Evolutionary conservation across 2,888 invertebrate species (phyloP).

Genomic region (Parnassius orleans): DNA sequence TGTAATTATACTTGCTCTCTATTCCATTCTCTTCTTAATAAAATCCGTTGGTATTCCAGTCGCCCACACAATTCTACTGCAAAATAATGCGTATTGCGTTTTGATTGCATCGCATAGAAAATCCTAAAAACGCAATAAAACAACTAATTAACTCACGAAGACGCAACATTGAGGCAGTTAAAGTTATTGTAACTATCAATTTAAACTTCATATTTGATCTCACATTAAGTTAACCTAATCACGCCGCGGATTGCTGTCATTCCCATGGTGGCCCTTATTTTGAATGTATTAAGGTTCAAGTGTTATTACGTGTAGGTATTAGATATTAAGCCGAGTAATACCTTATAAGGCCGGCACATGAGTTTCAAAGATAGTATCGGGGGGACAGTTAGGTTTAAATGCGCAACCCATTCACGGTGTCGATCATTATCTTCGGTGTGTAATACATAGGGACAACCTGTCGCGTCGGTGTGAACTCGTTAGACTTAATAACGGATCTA

Average conservation of each 20-base stretch:
- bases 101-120: neutral
- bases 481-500: slow-evolving; percentile 1
- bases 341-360: slow-evolving; percentile 1
- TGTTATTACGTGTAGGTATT: neutral
- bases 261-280: neutral
- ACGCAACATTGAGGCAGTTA: slow-evolving; percentile 1
- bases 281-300: neutral
- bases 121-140: slow-evolving; percentile 1
- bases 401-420: neutral
- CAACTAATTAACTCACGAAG: neutral
- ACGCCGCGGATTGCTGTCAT: neutral
- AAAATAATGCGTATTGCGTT: neutral
- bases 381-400: slow-evolving; percentile 1
- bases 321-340: neutral
- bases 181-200: slow-evolving; percentile 1
- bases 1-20: too few species aligned
- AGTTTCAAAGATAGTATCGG: slow-evolving; percentile 1
- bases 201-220: neutral
- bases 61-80: neutral
- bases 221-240: neutral
- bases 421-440: slow-evolving; percentile 1
- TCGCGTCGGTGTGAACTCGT: slow-evolving; percentile 1
- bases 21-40: too few species aligned
- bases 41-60: too few species aligned
- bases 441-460: slow-evolving; percentile 4